Base-by-base conservation (phyloP, 2,888 invertebrate species). In the Athalia circularis region DNA sequence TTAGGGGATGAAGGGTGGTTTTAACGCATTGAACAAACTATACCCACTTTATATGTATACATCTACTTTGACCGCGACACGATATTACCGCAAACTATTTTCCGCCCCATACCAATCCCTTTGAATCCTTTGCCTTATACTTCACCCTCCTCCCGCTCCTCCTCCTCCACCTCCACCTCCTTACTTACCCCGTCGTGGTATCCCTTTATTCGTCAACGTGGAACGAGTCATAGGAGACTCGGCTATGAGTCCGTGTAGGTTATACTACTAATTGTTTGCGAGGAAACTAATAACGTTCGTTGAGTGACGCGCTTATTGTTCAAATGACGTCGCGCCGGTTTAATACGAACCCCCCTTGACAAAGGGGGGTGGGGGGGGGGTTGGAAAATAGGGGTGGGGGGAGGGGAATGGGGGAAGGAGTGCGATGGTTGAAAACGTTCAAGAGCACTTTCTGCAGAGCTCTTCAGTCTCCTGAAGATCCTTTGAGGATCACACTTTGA, bases 211-310 rank as follows among this genome's bases (percentile, higher is more conserved):
- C 29, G 29, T 29, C 29, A 29, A 29, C 29, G 2, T 29, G 29
- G 29, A 29, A 29, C 29, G 29, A 29, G 29, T 29, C 29, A 29
- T 29, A 29, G 29, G 29, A 29, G 29, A 29, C 29, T 29, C 29
- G 29, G 29, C 13, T 45, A 79, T 72, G 79, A 72, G 62, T 79
- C 79, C 78, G 64, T 80, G 82, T 80, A 81, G 80, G 82, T n/a
- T n/a, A n/a, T 61, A 81, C 79, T 80, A 80, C 82, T 83, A 82
- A 82, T 83, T 84, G 82, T 82, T 79, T 79, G 80, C 80, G 81
- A 82, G 80, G 67, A 84, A 54, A 54, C 52, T n/a, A 68, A 68
- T 68, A 52, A 54, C 54, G 11, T 29, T 11, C 11, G 29, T 15
- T 43, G 54, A 54, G 43, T 52, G 50, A 50, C 68, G 54, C 6